Evolutionary conservation across 2,113 vertebrate species (phyloP), one percentile per base, ranked within the genome.

Genomic region (Ageneiosus marmoratus): DNA sequence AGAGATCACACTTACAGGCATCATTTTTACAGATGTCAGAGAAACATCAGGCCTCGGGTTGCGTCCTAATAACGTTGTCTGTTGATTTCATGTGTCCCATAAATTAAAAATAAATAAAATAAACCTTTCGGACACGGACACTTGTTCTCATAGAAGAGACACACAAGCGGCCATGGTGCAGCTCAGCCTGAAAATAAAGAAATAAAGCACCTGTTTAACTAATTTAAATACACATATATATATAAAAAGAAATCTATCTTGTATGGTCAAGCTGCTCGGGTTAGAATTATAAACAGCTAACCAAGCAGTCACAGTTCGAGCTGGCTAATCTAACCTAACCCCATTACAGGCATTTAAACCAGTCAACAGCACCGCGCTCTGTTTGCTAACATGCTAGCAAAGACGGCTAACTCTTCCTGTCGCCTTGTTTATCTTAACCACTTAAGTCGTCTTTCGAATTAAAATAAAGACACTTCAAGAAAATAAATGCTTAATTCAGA

Each of bases 1-100:
- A 34, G 12, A 65, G 16, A 10, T 22, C 46, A 72, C 77, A 86
- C 87, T 86, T 74, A 88, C 85, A 63, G 87, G 87, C 87, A 88
- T 88, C 87, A 88, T 88, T 15, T 81, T 88, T 67, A 1, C 83
- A 80, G 65, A 46, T 69, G 83, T 86, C 81, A 85, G 85, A 86
- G 85, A 56, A 84, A 83, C 87, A 88, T 88, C 85, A 83, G 87
- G 81, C 50, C 76, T 41, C 50, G 24, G 65, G 65, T 79, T 29
- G 62, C 37, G 65, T 82, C 65, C 46, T 60, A 65, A 80, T 72
- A n/a, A 53, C 13, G 62, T 53, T 72, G 55, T 9, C 11, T 44
- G 32, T 13, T 58, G 29, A 20, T 56, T 77, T 75, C 73, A 41
- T 69, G 44, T 41, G 63, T n/a, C 37, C 27, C n/a, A 13, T 60